Evolutionary conservation across 2,888 invertebrate genomes (phyloP), one percentile per base, ranked within the genome.

Genomic region (Nomada ferruginata): DNA sequence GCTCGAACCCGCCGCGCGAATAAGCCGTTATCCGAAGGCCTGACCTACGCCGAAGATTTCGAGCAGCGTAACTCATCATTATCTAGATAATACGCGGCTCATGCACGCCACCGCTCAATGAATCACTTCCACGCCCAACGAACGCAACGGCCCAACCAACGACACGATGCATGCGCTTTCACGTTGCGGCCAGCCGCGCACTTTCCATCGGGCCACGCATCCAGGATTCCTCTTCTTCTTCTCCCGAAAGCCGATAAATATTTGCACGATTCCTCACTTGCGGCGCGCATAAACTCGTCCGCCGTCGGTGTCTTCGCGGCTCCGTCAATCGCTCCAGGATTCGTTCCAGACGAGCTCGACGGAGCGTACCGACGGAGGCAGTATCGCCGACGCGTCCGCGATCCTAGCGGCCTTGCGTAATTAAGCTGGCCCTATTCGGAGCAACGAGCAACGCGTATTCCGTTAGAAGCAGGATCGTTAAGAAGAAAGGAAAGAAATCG

Each of bases 21-120:
- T 83, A 79, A 87, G 87, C 86, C 87, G 87, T 86, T 86, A 87
- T 85, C 79, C 79, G 71, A 47, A 85, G 77, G 85, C 77, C 73
- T 75, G 83, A 82, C 79, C 79, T 83, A 78, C 57, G 87, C 71
- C 71, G 73, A 85, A 78, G 83, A 84, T 86, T 86, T 87, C 83
- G 86, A 79, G 79, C 77, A 72, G 64, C 85, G 86, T 85, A 87
- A 85, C 85, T 82, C 86, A 74, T 87, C 87, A 76, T 82, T 85
- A 80, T 83, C 83, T 76, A 65, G 83, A 83, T 83, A 83, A 83
- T 83, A 76, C 83, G 75, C 74, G 79, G 75, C 83, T 72, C 70
- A 61, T 75, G 69, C 76, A 50, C 53, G 83, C 74, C 72, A 55
- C 63, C 79, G 59, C 72, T 75, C 83, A 76, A 83, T 83, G 83